phyloP scores from a whole-genome alignment of 92 coral and sea anemone species.

The Anthopleura xanthogrammica region DNA sequence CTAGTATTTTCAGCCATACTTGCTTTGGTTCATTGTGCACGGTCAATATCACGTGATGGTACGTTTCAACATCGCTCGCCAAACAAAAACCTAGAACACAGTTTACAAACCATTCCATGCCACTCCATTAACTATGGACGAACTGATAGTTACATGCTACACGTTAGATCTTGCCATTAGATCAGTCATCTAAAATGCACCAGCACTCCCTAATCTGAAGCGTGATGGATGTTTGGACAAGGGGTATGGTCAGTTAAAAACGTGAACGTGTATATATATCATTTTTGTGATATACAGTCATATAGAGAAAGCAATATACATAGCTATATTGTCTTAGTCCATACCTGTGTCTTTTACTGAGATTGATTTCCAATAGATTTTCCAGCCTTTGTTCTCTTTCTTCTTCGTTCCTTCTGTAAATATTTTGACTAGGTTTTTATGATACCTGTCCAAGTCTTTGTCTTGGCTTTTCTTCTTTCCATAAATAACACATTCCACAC shows the following conservation, averaged over 20 bases:
- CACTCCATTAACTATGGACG: no score
- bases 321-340: not conserved
- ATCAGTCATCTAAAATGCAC: not conserved
- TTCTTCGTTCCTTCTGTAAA: not conserved
- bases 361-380: not conserved
- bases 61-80: no score
- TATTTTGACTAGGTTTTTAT: not conserved
- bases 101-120: no score
- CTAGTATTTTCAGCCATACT: no score
- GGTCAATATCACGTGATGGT: no score
- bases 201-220: not conserved
- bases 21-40: no score
- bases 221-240: no score
- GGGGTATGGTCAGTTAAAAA: no score
- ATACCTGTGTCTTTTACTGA: slow-evolving; percentile 21
- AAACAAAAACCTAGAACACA: no score
- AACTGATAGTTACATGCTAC: not conserved
- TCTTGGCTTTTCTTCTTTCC: slow-evolving; percentile 12
- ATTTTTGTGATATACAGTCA: not conserved
- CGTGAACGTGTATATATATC: not conserved
- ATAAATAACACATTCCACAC: not conserved
- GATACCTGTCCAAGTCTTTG: not conserved
- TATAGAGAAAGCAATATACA: not conserved
- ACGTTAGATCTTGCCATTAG: not conserved
- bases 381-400: not conserved